Evolutionary conservation across 2,888 invertebrate genomes (phyloP).

Genomic region (Piscicola geometra): DNA sequence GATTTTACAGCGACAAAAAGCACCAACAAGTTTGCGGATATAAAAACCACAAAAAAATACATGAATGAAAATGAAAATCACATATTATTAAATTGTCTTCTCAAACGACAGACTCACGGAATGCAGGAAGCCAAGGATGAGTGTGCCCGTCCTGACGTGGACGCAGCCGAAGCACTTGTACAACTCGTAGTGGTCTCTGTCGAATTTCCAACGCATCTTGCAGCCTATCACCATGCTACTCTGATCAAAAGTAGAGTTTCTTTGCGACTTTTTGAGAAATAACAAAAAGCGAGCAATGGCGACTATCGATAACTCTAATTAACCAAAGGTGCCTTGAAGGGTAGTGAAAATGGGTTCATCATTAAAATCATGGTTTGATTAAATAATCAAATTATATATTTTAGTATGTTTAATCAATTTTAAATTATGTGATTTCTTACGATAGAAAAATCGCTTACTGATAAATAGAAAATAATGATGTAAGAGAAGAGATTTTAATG

Average conservation of each 20-base stretch:
- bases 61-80: neutral
- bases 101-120: constrained; percentile 29
- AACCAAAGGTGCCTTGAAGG: too few species aligned
- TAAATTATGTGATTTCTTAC: too few species aligned
- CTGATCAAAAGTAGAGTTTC: neutral
- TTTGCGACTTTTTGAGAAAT: neutral
- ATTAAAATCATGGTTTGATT: too few species aligned
- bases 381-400: too few species aligned
- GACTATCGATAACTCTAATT: neutral
- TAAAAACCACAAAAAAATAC: neutral
- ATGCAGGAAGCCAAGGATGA: constrained; percentile 37
- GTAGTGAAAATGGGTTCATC: too few species aligned
- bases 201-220: constrained; percentile 39
- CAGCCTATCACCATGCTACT: neutral
- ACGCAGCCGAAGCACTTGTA: constrained; percentile 39
- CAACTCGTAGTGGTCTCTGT: constrained; percentile 33
- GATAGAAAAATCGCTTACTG: too few species aligned
- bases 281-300: neutral
- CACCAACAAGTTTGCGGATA: too few species aligned
- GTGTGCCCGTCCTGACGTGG: constrained; percentile 39
- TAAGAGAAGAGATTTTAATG: too few species aligned
- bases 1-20: too few species aligned
- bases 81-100: neutral
- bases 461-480: too few species aligned
- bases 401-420: too few species aligned